phyloP scores from a whole-genome alignment of 2,113 vertebrate genomes.

The Numida meleagris region DNA sequence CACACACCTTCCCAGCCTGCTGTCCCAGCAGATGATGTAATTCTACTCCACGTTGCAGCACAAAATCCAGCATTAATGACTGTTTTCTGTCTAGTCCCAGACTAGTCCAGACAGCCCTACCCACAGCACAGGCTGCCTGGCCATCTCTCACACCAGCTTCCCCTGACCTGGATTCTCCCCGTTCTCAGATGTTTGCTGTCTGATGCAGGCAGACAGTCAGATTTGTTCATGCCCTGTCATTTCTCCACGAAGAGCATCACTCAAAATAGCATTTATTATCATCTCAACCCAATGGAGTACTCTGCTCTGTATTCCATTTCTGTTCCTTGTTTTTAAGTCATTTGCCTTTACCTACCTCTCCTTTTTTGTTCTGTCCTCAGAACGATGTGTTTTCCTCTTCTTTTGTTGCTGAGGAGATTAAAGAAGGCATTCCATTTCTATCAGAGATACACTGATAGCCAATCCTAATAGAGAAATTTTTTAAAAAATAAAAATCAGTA shows the following conservation, averaged over 20 bases:
- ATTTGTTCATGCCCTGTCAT: neutral
- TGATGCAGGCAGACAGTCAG: neutral
- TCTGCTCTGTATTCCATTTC: neutral
- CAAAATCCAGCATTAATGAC: constrained; percentile 5
- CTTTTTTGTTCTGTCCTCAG: neutral
- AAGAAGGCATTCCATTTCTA: neutral
- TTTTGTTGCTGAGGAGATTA: neutral
- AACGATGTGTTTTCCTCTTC: neutral
- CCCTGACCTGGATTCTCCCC: neutral
- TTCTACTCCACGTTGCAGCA: constrained; percentile 65
- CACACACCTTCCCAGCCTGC: neutral
- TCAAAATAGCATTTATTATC: neutral
- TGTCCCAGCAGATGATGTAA: constrained; percentile 56
- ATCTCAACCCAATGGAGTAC: neutral
- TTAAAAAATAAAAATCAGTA: neutral
- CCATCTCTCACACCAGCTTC: neutral
- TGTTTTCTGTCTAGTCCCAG: neutral
- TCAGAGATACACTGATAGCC: neutral
- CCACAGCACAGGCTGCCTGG: neutral
- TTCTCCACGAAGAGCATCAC: neutral
- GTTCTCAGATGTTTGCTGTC: neutral
- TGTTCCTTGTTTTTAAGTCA: neutral
- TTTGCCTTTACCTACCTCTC: neutral
- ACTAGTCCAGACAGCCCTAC: constrained; percentile 5
- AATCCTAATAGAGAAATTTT: neutral